Evolutionary conservation across 2,888 invertebrate species (phyloP).

Genomic region (Ametastegia equiseti): DNA sequence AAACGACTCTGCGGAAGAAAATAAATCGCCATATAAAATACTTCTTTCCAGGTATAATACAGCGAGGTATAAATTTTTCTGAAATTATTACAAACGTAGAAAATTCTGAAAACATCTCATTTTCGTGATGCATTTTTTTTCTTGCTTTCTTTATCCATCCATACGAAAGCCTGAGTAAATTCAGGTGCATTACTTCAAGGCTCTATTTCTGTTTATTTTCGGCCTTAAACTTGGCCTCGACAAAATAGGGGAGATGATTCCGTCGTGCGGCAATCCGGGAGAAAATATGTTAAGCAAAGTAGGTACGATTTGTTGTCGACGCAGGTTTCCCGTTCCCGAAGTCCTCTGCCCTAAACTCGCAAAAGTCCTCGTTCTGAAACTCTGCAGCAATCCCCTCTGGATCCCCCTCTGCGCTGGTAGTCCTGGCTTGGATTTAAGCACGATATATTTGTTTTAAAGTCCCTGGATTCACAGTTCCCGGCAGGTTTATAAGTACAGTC

Average conservation of each 20-base stretch:
- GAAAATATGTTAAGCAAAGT: constrained; percentile 72
- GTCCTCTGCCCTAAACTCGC: constrained; percentile 48
- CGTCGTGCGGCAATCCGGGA: constrained; percentile 22
- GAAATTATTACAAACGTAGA: background rate
- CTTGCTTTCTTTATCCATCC: background rate
- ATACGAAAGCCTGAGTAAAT: background rate
- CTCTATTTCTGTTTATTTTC: background rate
- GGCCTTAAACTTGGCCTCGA: background rate
- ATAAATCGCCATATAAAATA: too few relatives aligned
- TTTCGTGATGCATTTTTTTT: too few relatives aligned
- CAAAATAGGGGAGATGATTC: background rate
- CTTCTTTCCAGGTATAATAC: too few relatives aligned
- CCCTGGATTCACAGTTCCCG: constrained; percentile 61
- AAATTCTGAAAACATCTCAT: background rate
- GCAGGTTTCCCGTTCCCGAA: constrained; percentile 53
- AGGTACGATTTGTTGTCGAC: constrained; percentile 67
- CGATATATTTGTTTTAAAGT: constrained; percentile 75
- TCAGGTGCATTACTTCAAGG: background rate
- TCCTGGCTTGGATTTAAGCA: constrained; percentile 70
- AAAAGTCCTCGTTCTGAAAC: constrained; percentile 37
- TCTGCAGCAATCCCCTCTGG: constrained; percentile 42
- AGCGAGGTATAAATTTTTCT: background rate
- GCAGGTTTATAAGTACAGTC: constrained; percentile 44
- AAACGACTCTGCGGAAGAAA: background rate
- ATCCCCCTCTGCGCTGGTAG: constrained; percentile 46